Conservation (phyloP, 2,888 invertebrate species). For the Terebella lapidaria region DNA sequence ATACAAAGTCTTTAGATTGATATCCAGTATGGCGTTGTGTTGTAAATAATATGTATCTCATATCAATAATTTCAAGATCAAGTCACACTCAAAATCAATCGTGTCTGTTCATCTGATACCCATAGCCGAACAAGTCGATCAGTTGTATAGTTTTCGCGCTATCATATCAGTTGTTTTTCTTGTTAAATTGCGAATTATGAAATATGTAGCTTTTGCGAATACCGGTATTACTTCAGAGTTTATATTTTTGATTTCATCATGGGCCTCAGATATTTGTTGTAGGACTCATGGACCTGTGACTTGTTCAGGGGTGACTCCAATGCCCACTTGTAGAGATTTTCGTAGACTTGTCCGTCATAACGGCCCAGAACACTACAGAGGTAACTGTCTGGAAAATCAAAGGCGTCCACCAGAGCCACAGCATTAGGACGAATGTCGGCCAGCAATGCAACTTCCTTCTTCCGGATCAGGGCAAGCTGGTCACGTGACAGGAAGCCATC, state of each 20-base stretch:
- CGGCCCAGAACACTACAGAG: constrained; percentile 51
- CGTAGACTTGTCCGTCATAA: constrained; percentile 56
- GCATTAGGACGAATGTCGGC: constrained; percentile 76
- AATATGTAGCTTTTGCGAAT: too few relatives aligned
- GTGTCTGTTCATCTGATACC: too few relatives aligned
- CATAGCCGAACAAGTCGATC: too few relatives aligned
- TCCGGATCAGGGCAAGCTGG: constrained; percentile 9
- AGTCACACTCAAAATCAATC: too few relatives aligned
- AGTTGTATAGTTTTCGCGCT: too few relatives aligned
- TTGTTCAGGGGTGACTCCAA: constrained; percentile 44
- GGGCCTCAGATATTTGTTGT: background rate
- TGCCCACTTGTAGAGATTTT: constrained; percentile 54
- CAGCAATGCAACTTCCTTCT: constrained; percentile 57
- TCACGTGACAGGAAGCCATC: constrained; percentile 8
- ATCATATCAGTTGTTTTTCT: too few relatives aligned
- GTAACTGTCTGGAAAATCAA: constrained; percentile 61
- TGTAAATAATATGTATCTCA: too few relatives aligned
- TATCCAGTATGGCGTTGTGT: too few relatives aligned
- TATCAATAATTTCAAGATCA: too few relatives aligned
- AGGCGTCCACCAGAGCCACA: constrained; percentile 84
- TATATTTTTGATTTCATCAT: background rate
- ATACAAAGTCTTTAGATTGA: too few relatives aligned
- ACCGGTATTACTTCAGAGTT: too few relatives aligned
- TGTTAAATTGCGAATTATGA: too few relatives aligned
- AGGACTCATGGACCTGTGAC: background rate